A percentile compares a stretch with the other conserved stretches of the same genome.
These are phyloP conservation scores for Macrotis lagotis DNA, from an alignment of 2,113 vertebrate genomes.

Conservation along the genomic window DNA sequence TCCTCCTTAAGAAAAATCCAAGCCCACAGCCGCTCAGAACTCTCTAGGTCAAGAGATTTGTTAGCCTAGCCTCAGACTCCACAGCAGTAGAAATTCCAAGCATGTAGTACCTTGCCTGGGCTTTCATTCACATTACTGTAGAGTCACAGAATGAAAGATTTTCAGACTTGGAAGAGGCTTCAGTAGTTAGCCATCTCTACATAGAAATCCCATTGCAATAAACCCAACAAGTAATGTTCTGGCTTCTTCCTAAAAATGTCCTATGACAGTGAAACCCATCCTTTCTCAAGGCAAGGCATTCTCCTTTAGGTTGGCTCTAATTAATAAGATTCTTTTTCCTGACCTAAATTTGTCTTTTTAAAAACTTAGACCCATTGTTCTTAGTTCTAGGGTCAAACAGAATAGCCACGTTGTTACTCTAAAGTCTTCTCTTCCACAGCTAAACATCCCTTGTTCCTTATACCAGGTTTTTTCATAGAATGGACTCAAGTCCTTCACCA, in stretches of 20 bases:
- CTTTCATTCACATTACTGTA: background rate
- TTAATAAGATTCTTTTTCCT: background rate
- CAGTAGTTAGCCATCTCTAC: background rate
- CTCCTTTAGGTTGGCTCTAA: background rate
- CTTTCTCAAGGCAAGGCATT: background rate
- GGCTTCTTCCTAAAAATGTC: background rate
- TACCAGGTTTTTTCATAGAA: background rate
- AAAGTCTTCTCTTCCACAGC: background rate
- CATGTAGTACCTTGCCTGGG: background rate
- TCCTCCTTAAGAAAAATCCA: too few species aligned
- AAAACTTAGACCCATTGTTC: background rate
- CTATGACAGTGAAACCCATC: background rate
- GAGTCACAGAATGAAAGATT: background rate
- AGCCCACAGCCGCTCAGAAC: background rate
- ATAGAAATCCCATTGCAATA: background rate
- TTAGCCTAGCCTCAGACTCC: background rate
- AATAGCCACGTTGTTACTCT: background rate
- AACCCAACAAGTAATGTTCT: background rate
- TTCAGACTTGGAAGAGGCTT: background rate
- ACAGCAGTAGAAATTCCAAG: background rate
- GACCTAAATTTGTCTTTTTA: background rate
- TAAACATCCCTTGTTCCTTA: background rate
- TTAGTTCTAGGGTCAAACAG: background rate
- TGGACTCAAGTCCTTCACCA: background rate
- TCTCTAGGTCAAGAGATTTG: background rate